phyloP scores from a whole-genome alignment of 92 coral and sea anemone species.

The Siderastrea radians region DNA sequence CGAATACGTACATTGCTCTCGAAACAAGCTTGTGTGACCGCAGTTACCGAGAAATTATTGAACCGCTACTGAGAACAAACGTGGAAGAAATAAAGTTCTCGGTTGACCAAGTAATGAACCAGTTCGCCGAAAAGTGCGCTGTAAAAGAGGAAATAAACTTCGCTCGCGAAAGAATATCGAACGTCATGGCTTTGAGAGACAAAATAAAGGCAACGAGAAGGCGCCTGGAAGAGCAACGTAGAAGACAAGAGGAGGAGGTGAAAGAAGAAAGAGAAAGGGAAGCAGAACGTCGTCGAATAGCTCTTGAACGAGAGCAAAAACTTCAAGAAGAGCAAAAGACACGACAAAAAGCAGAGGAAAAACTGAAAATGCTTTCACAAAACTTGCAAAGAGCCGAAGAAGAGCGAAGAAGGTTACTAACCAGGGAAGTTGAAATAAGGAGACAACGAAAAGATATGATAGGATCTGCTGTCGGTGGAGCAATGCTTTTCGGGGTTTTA shows the following conservation, averaged over 20 bases:
- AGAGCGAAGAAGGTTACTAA: background rate
- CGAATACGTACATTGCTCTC: background rate
- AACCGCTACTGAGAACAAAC: constrained; percentile 5
- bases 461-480: background rate
- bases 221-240: constrained; percentile 2
- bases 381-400: constrained; percentile 22
- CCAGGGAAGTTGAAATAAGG: background rate
- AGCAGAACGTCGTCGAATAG: constrained; percentile 13
- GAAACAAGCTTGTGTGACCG: constrained; percentile 9
- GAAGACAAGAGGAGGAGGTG: constrained; percentile 33
- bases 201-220: constrained; percentile 8
- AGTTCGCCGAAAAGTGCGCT: constrained; percentile 6
- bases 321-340: background rate
- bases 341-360: constrained; percentile 9
- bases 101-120: background rate
- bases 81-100: constrained; percentile 1
- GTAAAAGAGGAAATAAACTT: background rate
- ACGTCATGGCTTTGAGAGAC: constrained; percentile 5
- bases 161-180: background rate
- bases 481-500: background rate
- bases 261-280: constrained; percentile 32
- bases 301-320: constrained; percentile 7
- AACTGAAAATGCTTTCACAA: background rate
- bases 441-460: background rate
- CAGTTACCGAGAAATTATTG: constrained; percentile 4